Evolutionary conservation across 2,888 invertebrate species (phyloP).

Genomic region (Dioctria rufipes): DNA sequence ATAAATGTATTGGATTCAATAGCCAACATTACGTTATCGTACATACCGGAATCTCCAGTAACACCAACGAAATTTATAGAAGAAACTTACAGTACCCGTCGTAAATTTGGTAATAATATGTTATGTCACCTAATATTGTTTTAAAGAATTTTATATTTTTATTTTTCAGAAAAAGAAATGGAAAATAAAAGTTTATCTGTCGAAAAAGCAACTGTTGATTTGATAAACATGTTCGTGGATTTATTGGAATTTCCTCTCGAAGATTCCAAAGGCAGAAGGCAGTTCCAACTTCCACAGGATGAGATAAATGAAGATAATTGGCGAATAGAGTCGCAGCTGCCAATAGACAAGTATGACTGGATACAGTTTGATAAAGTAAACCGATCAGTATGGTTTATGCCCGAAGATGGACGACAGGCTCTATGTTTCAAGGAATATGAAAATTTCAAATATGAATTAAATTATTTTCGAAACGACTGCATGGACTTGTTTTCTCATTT

Average conservation of each 20-base stretch:
- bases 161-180: conserved; percentile 70
- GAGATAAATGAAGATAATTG: conserved; percentile 68
- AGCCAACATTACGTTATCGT: conserved; percentile 75
- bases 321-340: conserved; percentile 68
- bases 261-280: conserved; percentile 74
- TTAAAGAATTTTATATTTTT: background rate
- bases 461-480: conserved; percentile 79
- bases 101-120: conserved; percentile 62
- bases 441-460: conserved; percentile 75
- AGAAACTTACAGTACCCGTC: conserved; percentile 75
- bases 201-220: conserved; percentile 83
- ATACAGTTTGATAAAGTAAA: conserved; percentile 69
- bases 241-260: conserved; percentile 67
- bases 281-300: conserved; percentile 77
- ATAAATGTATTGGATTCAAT: conserved; percentile 79
- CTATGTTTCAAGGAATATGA: conserved; percentile 76
- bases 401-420: conserved; percentile 64
- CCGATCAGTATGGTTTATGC: conserved; percentile 66
- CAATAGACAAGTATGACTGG: conserved; percentile 70
- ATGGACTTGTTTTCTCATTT: conserved; percentile 87
- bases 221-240: conserved; percentile 83
- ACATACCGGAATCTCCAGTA: conserved; percentile 77
- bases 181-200: conserved; percentile 77
- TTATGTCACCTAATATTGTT: background rate
- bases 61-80: conserved; percentile 76